phyloP scores from a whole-genome alignment of 2,888 invertebrate species.

The Sinodicranocentrus sp. region DNA sequence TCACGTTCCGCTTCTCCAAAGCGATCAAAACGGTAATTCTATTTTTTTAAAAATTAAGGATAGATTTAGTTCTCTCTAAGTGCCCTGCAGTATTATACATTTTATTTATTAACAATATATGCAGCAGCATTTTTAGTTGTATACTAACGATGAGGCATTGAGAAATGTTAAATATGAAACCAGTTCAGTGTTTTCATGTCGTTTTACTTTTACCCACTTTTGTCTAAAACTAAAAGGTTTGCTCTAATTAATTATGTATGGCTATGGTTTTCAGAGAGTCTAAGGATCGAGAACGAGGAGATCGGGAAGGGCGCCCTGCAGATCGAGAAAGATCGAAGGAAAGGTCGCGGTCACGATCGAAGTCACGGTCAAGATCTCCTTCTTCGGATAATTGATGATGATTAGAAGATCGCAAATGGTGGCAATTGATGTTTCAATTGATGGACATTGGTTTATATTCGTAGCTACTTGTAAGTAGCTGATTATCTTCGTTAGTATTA shows the following conservation, averaged over 20 bases:
- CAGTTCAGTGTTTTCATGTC: too few species aligned
- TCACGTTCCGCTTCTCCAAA: constrained; percentile 63
- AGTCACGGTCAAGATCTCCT: constrained; percentile 66
- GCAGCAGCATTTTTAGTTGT: too few species aligned
- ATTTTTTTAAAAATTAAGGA: constrained; percentile 64
- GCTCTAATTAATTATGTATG: too few species aligned
- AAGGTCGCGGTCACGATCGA: constrained; percentile 70
- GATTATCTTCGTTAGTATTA: constrained; percentile 20
- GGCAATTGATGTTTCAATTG: constrained; percentile 25
- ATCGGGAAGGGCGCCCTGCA: constrained; percentile 58
- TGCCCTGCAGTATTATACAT: neutral
- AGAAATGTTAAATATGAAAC: too few species aligned
- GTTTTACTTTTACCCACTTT: too few species aligned
- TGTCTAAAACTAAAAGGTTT: too few species aligned
- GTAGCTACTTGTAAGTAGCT: constrained; percentile 67
- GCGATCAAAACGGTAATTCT: constrained; percentile 49
- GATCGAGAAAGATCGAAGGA: constrained; percentile 64
- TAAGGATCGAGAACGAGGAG: constrained; percentile 64
- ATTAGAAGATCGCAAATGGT: constrained; percentile 7
- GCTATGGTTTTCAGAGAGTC: constrained; percentile 65
- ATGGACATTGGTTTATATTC: constrained; percentile 39
- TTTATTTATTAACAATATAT: too few species aligned
- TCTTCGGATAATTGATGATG: constrained; percentile 55
- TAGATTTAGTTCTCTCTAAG: constrained; percentile 15
- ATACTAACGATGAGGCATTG: too few species aligned